phyloP scores from a whole-genome alignment of 2,888 invertebrate genomes.

The Cerastis leucographa region DNA sequence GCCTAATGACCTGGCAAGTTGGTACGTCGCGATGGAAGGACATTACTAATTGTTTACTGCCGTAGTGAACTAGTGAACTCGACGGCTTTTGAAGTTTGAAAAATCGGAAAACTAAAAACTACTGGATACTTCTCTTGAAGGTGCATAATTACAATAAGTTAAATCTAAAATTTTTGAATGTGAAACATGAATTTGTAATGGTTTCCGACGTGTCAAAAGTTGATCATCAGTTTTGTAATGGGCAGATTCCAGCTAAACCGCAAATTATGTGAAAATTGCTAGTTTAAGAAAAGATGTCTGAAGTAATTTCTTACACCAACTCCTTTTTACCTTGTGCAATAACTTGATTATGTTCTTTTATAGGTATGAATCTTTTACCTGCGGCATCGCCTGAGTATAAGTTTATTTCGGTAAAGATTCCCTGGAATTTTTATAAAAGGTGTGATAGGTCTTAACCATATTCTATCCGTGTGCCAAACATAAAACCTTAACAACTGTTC shows the following conservation, averaged over 20 bases:
- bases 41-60: conserved; percentile 23
- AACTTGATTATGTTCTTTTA: background rate
- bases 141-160: background rate
- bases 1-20: conserved; percentile 11
- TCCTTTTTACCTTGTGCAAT: conserved; percentile 2
- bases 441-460: background rate
- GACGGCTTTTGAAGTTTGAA: background rate
- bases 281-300: background rate
- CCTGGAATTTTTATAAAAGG: background rate
- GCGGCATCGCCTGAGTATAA: background rate
- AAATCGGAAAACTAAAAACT: conserved; percentile 2
- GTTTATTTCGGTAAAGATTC: background rate
- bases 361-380: background rate
- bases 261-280: conserved; percentile 18
- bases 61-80: conserved; percentile 29
- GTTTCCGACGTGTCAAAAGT: background rate
- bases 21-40: conserved; percentile 1
- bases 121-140: background rate
- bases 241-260: conserved; percentile 16
- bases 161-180: background rate
- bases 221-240: background rate
- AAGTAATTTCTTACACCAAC: conserved; percentile 5
- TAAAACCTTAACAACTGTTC: background rate
- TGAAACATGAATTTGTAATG: background rate
- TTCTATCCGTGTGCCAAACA: background rate